Conservation (phyloP, 2,888 invertebrate species). For the Lacanobia wlatinum region DNA sequence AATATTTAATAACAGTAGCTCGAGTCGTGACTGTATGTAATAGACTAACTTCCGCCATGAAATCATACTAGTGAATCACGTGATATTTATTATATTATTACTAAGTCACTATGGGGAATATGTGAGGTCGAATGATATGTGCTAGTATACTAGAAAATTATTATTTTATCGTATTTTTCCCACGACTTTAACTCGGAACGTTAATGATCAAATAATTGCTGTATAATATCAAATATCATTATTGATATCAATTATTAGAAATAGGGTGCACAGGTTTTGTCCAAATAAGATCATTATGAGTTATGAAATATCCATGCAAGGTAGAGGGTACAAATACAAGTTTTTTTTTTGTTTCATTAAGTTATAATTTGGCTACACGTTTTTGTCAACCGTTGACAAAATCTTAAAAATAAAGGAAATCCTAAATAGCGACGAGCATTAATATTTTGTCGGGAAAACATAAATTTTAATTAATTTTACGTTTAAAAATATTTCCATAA, state of each 20-base stretch:
- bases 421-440: slow-evolving; percentile 36
- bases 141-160: slow-evolving; percentile 13
- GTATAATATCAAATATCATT: slow-evolving; percentile 25
- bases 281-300: slow-evolving; percentile 4
- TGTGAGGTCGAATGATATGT: slow-evolving; percentile 56
- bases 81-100: slow-evolving; percentile 69
- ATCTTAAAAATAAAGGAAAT: slow-evolving; percentile 51
- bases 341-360: too few relatives aligned
- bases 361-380: background rate
- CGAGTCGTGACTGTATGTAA: slow-evolving; percentile 70
- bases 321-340: too few relatives aligned
- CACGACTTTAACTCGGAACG: slow-evolving; percentile 48
- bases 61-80: slow-evolving; percentile 71
- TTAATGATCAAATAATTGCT: slow-evolving; percentile 50
- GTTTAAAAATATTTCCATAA: slow-evolving; percentile 26
- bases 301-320: background rate
- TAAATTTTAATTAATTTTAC: slow-evolving; percentile 39
- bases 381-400: background rate
- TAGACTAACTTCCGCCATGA: slow-evolving; percentile 73
- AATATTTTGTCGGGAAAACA: slow-evolving; percentile 51
- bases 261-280: slow-evolving; percentile 13
- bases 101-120: slow-evolving; percentile 67
- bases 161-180: slow-evolving; percentile 38
- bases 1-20: slow-evolving; percentile 65
- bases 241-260: slow-evolving; percentile 10